Base-by-base conservation (phyloP, 2,113 vertebrate species). In the Sialia sialis region DNA sequence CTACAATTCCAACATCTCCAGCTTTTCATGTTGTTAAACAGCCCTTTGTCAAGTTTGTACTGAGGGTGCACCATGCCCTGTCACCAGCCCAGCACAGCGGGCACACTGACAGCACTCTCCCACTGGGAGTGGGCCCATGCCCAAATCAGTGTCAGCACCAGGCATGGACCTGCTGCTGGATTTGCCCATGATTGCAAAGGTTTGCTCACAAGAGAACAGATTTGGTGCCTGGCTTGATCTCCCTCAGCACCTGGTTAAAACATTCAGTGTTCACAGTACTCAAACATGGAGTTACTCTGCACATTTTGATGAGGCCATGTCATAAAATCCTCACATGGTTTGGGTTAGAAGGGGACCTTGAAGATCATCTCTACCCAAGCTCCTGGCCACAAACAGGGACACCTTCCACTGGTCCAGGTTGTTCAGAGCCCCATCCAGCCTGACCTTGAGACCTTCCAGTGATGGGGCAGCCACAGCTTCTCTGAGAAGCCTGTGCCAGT, bases 321-420 rank as follows among this genome's bases (percentile, higher is more conserved):
- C 46, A 67, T 8, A 26, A 62, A 89, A 67, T 39, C 12, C 51
- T 32, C 49, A 16, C 32, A 4, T 9, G 5, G n/a, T 6, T 81
- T 29, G 54, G 13, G 23, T 21, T 39, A 32, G 20, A 52, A 52
- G 14, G 11, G 10, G 7, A 60, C 16, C 27, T 39, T 44, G 55
- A 52, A 52, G 23, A 52, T 29, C 13, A 59, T 22, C 29, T 39
- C 17, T 16, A 5, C 59, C n/a, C 52, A 38, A 39, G 4, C 10
- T 27, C 18, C 19, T 1, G 2, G 27, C 16, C 29, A 52, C 0
- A 0, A 11, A 5, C 19, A 82, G 23, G 27, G 13, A 52, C 29
- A 54, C 46, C 23, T 68, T 68, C 13, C 29, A 21, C 13, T 59
- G 34, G 46, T 39, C 7, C 46, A 75, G 16, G 46, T 8, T 54